Evolutionary conservation across 2,113 vertebrate species (phyloP), one percentile per base, ranked within the genome.

Genomic region (Podarcis raffonei): DNA sequence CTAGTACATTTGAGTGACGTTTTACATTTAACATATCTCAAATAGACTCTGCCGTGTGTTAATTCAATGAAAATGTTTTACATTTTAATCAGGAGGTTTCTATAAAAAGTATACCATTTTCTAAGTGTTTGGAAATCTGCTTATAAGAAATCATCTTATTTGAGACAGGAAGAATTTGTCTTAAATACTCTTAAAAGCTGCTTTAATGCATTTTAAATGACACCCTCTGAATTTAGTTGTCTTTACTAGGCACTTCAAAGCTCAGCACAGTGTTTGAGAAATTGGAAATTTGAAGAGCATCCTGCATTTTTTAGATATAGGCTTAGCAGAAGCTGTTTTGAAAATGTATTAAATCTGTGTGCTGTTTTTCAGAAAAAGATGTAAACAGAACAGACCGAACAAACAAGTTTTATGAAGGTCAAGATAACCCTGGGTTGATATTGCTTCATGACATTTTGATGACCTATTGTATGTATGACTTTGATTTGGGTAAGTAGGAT

Each of bases 401-500:
- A 35, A 99, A 99, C 94, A 97, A 98, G 66, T 99, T 99, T 97
- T 99, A 99, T 20, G 98, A 99, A 97, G 99, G 98, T 0, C 96
- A 98, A 85, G 98, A 99, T 95, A 99, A 99, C 96, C 98, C 99
- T 6, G 98, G 98, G 83, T 93, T 99, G 94, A 98, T 98, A 48
- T 97, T 99, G 84, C 98, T 99, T 85, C 98, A 99, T 48, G 99
- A 99, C 96, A 99, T 99, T 97, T 97, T 99, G 94, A 99, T 99
- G 99, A 99, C 99, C 9, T 99, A 99, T 93, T 99, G 99, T 97
- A 99, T 99, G 99, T 99, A 98, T 88, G 98, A 99, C 96, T 99
- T 99, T 74, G 99, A 99, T 94, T 97, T 99, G 88, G 98, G 98
- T 98, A 97, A 98, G 98, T 96, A 92, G 22, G 72, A 15, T 79